Conservation (phyloP, 2,888 invertebrate genomes). For the Diarsia rubi region DNA sequence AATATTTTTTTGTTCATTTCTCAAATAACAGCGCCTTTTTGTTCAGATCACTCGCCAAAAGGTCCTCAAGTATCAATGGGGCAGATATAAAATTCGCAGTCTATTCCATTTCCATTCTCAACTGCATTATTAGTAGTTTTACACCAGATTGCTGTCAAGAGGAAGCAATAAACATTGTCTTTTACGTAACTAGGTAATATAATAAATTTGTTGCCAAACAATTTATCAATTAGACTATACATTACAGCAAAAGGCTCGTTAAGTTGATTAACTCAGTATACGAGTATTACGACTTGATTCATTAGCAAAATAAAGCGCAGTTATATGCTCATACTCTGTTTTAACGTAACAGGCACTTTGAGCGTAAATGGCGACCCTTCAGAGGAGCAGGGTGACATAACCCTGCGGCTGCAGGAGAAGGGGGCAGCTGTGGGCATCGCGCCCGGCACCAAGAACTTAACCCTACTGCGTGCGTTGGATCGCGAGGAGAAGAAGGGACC, state of each 20-base stretch:
- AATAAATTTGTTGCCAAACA: background rate
- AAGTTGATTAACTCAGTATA: constrained; percentile 6
- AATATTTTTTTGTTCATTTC: background rate
- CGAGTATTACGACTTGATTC: constrained; percentile 2
- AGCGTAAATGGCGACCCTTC: constrained; percentile 96
- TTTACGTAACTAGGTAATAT: constrained; percentile 15
- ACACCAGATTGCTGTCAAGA: background rate
- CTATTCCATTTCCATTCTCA: background rate
- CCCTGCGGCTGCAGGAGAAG: constrained; percentile 94
- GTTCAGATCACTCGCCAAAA: background rate
- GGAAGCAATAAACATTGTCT: background rate
- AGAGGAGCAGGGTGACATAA: constrained; percentile 93
- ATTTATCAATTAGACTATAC: constrained; percentile 9
- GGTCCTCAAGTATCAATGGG: background rate
- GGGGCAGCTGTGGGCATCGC: constrained; percentile 95
- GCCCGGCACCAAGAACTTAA: constrained; percentile 95
- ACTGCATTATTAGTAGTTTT: constrained; percentile 2
- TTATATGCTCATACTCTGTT: background rate
- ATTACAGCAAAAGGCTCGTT: constrained; percentile 25
- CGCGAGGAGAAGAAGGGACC: constrained; percentile 96
- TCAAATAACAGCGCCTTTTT: background rate
- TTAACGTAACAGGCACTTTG: constrained; percentile 89
- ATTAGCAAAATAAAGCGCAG: background rate
- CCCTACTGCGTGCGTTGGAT: constrained; percentile 94
- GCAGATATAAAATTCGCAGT: background rate